A percentile compares a stretch with the other conserved stretches of the same genome.
phyloP scores from a whole-genome alignment of 2,797 vertebrate genomes.

The Bovichtus diacanthus region DNA sequence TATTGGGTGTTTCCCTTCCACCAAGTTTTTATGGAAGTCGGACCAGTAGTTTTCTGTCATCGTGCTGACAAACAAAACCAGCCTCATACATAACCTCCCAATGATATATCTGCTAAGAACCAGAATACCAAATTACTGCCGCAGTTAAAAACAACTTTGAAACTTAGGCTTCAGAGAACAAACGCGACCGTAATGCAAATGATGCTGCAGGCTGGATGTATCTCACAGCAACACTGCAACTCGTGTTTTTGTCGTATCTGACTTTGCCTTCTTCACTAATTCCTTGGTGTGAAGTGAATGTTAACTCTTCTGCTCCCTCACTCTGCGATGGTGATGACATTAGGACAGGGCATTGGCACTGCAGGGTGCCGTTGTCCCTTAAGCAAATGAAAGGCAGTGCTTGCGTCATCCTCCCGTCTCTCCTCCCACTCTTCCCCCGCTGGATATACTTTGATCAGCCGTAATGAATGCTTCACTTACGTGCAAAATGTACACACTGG shows the following conservation, averaged over 20 bases:
- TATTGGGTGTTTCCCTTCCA: no score
- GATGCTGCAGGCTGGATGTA: background rate
- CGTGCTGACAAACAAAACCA: no score
- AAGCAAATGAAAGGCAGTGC: conserved; percentile 34
- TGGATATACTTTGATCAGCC: conserved; percentile 71
- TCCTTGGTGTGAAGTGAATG: background rate
- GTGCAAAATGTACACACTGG: conserved; percentile 45
- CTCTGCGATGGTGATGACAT: conserved; percentile 43
- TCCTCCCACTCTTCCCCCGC: conserved; percentile 41
- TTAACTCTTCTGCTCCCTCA: conserved; percentile 12
- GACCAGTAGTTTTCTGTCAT: no score
- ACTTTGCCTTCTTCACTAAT: background rate
- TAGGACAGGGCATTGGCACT: conserved; percentile 4
- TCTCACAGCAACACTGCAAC: background rate
- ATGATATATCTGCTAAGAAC: background rate
- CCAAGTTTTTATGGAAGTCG: no score
- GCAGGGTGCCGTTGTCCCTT: conserved; percentile 48
- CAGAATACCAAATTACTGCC: background rate
- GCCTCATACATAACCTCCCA: no score
- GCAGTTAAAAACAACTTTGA: background rate
- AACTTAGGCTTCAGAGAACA: background rate
- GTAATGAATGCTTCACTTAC: conserved; percentile 54
- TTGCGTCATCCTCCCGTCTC: conserved; percentile 67
- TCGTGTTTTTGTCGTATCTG: background rate
- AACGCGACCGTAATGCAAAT: background rate